Evolutionary conservation across 2,888 invertebrate species (phyloP).

Genomic region (Agelastica alni): DNA sequence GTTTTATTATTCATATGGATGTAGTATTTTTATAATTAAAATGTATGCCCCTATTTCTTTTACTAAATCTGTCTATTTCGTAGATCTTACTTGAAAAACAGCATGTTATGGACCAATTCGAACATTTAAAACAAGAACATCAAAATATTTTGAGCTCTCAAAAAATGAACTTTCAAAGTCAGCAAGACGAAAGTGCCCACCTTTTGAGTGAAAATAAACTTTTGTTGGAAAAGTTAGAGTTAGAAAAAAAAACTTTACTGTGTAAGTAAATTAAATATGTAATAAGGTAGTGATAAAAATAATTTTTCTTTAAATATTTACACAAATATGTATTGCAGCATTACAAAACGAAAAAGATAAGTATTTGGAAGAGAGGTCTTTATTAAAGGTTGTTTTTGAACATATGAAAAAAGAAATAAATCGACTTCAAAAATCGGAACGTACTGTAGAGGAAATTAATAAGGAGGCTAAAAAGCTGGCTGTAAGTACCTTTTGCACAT

Average conservation of each 20-base stretch:
- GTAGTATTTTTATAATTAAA: too few species aligned
- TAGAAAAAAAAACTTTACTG: constrained; percentile 44
- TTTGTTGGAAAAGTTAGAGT: constrained; percentile 44
- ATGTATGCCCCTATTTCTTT: too few species aligned
- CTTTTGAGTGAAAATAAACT: constrained; percentile 37
- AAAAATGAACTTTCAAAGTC: too few species aligned
- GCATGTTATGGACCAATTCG: constrained; percentile 26
- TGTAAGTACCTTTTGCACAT: too few species aligned
- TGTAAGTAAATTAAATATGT: too few species aligned
- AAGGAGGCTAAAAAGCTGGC: constrained; percentile 51
- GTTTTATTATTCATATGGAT: too few species aligned
- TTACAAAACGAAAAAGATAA: constrained; percentile 49
- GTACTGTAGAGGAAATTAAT: constrained; percentile 45
- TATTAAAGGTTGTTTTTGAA: constrained; percentile 49
- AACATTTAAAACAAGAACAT: constrained; percentile 31
- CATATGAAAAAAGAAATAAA: constrained; percentile 48
- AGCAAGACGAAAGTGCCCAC: constrained; percentile 43
- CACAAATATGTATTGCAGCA: constrained; percentile 36
- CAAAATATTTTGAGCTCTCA: too few species aligned
- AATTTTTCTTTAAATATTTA: neutral
- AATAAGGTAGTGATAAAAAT: too few species aligned
- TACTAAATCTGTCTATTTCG: constrained; percentile 10
- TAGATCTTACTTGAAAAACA: constrained; percentile 38
- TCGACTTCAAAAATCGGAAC: constrained; percentile 48
- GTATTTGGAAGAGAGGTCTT: constrained; percentile 50